A percentile compares a stretch with the other conserved stretches of the same genome.
Evolutionary conservation across 2,113 vertebrate genomes (phyloP).

Genomic region (Saguinus imperator): DNA sequence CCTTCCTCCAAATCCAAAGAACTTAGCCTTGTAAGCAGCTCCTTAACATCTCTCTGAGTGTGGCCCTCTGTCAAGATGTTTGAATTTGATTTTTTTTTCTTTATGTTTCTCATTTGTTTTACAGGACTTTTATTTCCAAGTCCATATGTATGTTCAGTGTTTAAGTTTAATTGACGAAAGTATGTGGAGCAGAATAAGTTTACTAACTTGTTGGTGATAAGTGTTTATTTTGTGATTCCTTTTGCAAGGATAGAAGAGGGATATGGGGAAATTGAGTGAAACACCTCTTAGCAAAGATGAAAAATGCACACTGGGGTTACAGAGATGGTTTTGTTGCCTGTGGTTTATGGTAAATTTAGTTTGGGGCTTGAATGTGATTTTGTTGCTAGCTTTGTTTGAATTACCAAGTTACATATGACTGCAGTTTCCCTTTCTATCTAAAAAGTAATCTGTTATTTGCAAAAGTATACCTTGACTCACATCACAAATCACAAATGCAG

Average conservation of each 20-base stretch:
- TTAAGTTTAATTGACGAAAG: slow-evolving; percentile 45
- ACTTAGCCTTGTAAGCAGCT: slow-evolving; percentile 95
- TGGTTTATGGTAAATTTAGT: slow-evolving; percentile 81
- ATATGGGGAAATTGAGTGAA: slow-evolving; percentile 40
- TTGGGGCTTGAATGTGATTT: slow-evolving; percentile 80
- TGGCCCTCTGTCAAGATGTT: neutral
- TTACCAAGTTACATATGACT: slow-evolving; percentile 76
- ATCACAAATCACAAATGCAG: slow-evolving; percentile 78
- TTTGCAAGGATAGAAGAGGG: slow-evolving; percentile 41
- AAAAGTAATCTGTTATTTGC: slow-evolving; percentile 83
- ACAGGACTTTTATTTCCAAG: neutral
- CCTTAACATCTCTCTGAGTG: neutral
- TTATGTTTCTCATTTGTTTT: neutral
- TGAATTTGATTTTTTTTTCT: neutral
- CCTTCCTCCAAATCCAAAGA: slow-evolving; percentile 99
- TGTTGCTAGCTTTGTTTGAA: slow-evolving; percentile 81
- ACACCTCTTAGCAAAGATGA: slow-evolving; percentile 70
- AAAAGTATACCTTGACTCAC: slow-evolving; percentile 78
- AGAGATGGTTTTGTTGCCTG: slow-evolving; percentile 68
- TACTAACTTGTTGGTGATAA: slow-evolving; percentile 60
- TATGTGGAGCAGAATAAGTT: slow-evolving; percentile 42
- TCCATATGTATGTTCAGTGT: neutral
- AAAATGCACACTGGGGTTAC: slow-evolving; percentile 60
- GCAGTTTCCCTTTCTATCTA: slow-evolving; percentile 82
- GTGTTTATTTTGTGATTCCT: slow-evolving; percentile 64